Percentiles rank a stretch among this genome's conserved stretches.
These are phyloP conservation scores for Leptodactylus fallax DNA, from an alignment of 2,797 vertebrate genomes.

Conservation along the genomic window DNA sequence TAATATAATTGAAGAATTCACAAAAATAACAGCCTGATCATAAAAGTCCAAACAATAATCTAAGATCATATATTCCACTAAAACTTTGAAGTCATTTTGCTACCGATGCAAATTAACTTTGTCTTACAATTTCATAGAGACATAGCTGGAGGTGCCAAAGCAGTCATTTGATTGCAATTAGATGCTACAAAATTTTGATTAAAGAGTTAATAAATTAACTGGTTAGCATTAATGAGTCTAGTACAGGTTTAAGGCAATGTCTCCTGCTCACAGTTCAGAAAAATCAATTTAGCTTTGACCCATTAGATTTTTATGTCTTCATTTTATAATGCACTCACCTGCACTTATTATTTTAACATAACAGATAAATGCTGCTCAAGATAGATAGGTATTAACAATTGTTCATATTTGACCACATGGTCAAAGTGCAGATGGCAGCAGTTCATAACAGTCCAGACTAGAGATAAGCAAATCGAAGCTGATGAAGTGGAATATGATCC, in stretches of 20 bases:
- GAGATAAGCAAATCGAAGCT: too few species aligned
- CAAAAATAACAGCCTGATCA: neutral
- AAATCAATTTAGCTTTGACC: neutral
- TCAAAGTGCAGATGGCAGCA: neutral
- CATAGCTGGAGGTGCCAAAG: conserved; percentile 25
- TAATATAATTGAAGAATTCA: too few species aligned
- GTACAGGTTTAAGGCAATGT: neutral
- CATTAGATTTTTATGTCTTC: neutral
- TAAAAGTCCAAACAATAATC: neutral
- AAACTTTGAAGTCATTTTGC: neutral
- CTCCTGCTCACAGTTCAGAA: neutral
- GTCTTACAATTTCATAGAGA: neutral
- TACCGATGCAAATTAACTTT: conserved; percentile 9
- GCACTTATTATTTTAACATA: neutral
- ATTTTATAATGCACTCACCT: neutral
- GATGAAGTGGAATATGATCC: too few species aligned
- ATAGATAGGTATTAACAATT: neutral
- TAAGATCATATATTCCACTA: neutral
- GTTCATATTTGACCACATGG: neutral
- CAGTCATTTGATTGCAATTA: conserved; percentile 3
- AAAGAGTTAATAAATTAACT: neutral
- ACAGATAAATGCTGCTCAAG: neutral
- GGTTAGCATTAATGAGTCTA: neutral
- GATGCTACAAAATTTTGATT: neutral
- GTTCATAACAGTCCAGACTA: too few species aligned